Evolutionary conservation across 1,140 invertebrate genomes (phyloP).

Genomic region (Cotesia vestalis): DNA sequence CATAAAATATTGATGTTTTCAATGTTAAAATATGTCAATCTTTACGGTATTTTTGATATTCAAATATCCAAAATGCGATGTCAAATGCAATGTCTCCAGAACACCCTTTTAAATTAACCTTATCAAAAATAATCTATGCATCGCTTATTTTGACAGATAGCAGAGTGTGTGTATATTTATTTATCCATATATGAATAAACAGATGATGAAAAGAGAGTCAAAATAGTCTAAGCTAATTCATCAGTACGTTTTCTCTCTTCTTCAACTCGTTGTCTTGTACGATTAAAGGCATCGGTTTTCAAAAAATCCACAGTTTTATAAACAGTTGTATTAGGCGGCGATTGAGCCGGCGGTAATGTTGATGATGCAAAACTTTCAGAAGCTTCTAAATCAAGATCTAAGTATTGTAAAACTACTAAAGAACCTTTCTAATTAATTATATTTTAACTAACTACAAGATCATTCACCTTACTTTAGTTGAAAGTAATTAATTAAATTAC

Average conservation of each 20-base stretch:
- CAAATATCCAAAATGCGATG: background rate
- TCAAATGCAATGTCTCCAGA: too few relatives aligned
- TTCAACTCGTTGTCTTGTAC: constrained; percentile 83
- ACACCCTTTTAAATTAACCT: too few relatives aligned
- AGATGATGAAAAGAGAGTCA: too few relatives aligned
- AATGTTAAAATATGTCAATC: background rate
- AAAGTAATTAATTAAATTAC: too few relatives aligned
- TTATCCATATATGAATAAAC: too few relatives aligned
- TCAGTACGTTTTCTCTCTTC: constrained; percentile 65
- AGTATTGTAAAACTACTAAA: constrained; percentile 71
- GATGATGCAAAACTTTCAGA: constrained; percentile 56
- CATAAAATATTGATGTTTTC: constrained; percentile 9
- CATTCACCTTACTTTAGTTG: too few relatives aligned
- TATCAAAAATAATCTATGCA: too few relatives aligned
- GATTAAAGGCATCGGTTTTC: constrained; percentile 90
- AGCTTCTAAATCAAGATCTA: constrained; percentile 77
- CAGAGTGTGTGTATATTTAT: too few relatives aligned
- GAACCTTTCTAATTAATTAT: too few relatives aligned
- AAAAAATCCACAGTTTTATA: constrained; percentile 92
- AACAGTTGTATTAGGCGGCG: constrained; percentile 71
- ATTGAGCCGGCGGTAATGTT: constrained; percentile 53
- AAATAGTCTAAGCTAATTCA: constrained; percentile 53
- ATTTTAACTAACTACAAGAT: too few relatives aligned
- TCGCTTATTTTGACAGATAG: too few relatives aligned
- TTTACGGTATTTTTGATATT: background rate